Conservation (phyloP, 2,888 invertebrate genomes). For the Cephus pygmeus region DNA sequence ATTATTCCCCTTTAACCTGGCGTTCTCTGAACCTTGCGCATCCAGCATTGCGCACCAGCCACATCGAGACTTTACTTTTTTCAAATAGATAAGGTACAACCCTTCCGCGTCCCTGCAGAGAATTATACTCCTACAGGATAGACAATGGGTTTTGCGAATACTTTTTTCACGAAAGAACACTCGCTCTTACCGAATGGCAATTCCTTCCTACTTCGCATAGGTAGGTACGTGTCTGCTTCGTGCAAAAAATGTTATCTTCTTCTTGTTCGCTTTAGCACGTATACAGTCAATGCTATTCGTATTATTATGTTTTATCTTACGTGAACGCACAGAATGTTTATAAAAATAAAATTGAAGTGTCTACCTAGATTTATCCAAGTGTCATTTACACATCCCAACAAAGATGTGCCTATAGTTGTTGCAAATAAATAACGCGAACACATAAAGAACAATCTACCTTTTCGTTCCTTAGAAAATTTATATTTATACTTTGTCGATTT, state of each 20-base stretch:
- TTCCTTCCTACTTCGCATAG: background rate
- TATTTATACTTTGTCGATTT: background rate
- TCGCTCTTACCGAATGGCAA: background rate
- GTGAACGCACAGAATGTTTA: background rate
- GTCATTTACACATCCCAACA: background rate
- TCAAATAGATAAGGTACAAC: background rate
- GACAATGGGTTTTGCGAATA: background rate
- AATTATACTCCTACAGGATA: background rate
- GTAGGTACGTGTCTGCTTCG: background rate
- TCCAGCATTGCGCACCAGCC: background rate
- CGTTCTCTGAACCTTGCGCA: background rate
- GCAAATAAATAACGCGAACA: background rate
- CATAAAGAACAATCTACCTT: background rate
- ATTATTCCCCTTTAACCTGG: conserved; percentile 21
- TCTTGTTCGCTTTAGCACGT: background rate
- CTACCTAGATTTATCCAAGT: background rate
- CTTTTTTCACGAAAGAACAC: background rate
- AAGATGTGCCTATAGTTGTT: background rate
- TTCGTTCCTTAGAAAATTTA: background rate
- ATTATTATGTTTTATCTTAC: background rate
- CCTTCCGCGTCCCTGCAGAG: background rate
- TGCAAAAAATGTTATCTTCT: background rate
- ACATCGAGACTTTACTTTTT: background rate
- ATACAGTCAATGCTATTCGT: background rate
- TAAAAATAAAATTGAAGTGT: background rate